Evolutionary conservation across 2,888 invertebrate species (phyloP).

Genomic region (Dioctria rufipes): DNA sequence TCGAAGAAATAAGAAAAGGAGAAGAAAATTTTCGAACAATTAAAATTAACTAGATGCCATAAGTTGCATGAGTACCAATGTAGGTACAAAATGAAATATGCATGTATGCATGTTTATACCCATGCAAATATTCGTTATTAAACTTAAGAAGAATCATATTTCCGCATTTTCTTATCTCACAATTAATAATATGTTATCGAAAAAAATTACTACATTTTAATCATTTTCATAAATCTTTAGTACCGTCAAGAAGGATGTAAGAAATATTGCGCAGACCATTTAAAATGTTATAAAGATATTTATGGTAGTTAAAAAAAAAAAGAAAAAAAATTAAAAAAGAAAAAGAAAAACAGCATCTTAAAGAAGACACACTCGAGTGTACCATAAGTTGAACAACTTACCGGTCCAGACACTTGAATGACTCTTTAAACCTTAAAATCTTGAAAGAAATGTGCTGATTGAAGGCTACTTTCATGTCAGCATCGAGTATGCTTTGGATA

Average conservation of each 20-base stretch:
- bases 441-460: neutral
- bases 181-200: neutral
- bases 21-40: no score
- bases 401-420: neutral
- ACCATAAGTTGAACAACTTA: neutral
- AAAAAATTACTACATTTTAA: neutral
- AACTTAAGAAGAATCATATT: neutral
- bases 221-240: neutral
- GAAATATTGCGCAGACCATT: no score
- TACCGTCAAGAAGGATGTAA: neutral
- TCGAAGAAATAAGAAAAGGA: no score
- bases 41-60: no score
- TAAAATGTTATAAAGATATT: neutral
- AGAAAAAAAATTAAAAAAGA: neutral
- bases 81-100: no score
- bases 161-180: neutral
- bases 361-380: neutral
- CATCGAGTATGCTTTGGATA: neutral
- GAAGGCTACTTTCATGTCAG: constrained; percentile 10
- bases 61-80: no score
- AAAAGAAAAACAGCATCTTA: neutral
- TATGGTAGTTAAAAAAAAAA: neutral
- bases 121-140: neutral
- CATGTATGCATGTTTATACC: no score
- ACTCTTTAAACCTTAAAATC: neutral